These are phyloP conservation scores for Dicentrarchus labrax DNA, from an alignment of 2,113 vertebrate genomes.

Conservation along the genomic window DNA sequence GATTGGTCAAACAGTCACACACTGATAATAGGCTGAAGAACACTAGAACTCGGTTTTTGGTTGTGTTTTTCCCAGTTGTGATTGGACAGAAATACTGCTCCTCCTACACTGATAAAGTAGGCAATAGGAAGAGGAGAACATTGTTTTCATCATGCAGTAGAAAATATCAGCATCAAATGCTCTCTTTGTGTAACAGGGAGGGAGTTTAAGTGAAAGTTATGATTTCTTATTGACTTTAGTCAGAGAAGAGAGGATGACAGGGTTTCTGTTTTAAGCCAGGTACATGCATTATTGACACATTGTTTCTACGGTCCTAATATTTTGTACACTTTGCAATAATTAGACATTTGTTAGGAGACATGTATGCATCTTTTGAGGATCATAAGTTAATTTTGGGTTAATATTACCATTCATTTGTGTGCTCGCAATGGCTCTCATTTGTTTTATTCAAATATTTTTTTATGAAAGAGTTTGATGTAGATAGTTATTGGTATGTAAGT, in stretches of 20 bases:
- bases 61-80: conserved; percentile 44
- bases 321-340: not conserved
- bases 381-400: not conserved
- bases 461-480: not conserved
- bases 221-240: conserved; percentile 12
- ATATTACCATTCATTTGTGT: not conserved
- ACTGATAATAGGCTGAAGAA: conserved; percentile 60
- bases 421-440: not conserved
- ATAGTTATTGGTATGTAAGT: not conserved
- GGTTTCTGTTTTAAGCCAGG: not conserved
- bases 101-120: conserved; percentile 34
- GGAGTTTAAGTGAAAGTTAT: conserved; percentile 16
- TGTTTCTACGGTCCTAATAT: not conserved
- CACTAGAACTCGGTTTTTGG: conserved; percentile 18
- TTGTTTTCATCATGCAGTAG: conserved; percentile 7
- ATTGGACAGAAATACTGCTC: conserved; percentile 64
- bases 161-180: conserved; percentile 15
- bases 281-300: not conserved
- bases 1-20: conserved; percentile 75
- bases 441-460: not conserved
- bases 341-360: not conserved
- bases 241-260: not conserved
- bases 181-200: conserved; percentile 16
- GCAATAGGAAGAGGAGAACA: conserved; percentile 17
- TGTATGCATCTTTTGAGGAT: not conserved